Evolutionary conservation across 2,113 vertebrate genomes (phyloP), one percentile per base, ranked within the genome.

Genomic region (Chloroceryle aenea): DNA sequence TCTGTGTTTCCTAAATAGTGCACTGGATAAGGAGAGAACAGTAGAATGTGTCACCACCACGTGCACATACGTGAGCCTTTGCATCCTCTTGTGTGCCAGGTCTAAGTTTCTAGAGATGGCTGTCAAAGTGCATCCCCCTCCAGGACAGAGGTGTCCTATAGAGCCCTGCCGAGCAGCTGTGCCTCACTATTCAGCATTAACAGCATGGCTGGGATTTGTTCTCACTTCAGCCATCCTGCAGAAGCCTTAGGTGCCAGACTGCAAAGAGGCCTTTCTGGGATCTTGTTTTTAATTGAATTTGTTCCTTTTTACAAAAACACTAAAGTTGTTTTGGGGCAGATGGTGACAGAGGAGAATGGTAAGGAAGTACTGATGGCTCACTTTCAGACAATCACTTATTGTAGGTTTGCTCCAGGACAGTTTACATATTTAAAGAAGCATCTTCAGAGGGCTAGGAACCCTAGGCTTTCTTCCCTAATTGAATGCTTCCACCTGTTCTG

Each of bases 31-130:
- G 45, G 53, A 73, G 27, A 58, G 5, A 32, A 48, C 21, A 5
- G 3, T 5, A 32, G 53, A 22, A 27, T 21, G 36, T 0, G 1
- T 30, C 29, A 53, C 10, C n/a, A 43, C 0, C 1, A 16, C 25
- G 25, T 27, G 30, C n/a, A 27, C 13, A 1, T 13, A 15, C 4
- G 47, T 0, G 0, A 27, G 29, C 17, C 29, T 71, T 26, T 47
- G 10, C 11, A 17, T 43, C 63, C 15, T 71, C 29, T 73, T n/a
- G 10, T 5, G 2, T 14, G 11, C 9, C 48, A 30, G 4, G 0
- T 69, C 25, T 40, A 67, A 66, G 32, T 38, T 94, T 81, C 79
- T 66, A 32, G 42, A 62, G 21, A 12, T 23, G 18, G 12, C 1
- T 45, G 12, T 18, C 1, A 5, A 76, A 40, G 22, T 25, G 13